Evolutionary conservation across 2,888 invertebrate genomes (phyloP).

Genomic region (Archips xylosteana): DNA sequence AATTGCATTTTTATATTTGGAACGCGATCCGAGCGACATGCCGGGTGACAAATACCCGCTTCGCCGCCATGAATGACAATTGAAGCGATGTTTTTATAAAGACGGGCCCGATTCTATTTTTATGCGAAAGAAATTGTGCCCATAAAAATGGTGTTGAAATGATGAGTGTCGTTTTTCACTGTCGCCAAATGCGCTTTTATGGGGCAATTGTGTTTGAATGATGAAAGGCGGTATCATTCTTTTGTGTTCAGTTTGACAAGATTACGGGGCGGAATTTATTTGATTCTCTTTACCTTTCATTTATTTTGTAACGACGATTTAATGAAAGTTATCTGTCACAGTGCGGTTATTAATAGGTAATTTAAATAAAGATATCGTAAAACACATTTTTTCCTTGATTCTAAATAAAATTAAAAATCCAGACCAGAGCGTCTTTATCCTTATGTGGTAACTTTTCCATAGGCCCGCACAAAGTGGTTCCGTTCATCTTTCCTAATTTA

Average conservation of each 20-base stretch:
- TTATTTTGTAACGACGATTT: constrained; percentile 8
- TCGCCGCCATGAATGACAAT: constrained; percentile 85
- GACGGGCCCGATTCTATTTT: constrained; percentile 79
- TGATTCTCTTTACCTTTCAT: constrained; percentile 27
- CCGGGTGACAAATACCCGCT: constrained; percentile 84
- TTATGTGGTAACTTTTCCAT: no score
- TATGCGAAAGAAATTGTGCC: constrained; percentile 83
- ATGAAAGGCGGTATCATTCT: constrained; percentile 62
- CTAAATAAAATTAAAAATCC: no score
- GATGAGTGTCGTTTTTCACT: constrained; percentile 83
- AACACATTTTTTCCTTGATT: no score
- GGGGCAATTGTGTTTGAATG: constrained; percentile 75
- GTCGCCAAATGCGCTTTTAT: constrained; percentile 79
- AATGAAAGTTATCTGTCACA: not conserved
- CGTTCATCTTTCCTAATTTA: no score
- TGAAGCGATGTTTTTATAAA: constrained; percentile 84
- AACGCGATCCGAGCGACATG: constrained; percentile 78
- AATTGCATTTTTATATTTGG: constrained; percentile 86
- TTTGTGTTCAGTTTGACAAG: constrained; percentile 42
- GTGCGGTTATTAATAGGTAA: not conserved
- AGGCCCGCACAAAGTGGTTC: no score
- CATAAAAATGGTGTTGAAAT: constrained; percentile 83
- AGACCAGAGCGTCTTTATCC: no score
- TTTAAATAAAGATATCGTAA: not conserved
- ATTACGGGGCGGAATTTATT: constrained; percentile 32